phyloP scores from a whole-genome alignment of 2,797 vertebrate species.

The Aphelocoma californica region DNA sequence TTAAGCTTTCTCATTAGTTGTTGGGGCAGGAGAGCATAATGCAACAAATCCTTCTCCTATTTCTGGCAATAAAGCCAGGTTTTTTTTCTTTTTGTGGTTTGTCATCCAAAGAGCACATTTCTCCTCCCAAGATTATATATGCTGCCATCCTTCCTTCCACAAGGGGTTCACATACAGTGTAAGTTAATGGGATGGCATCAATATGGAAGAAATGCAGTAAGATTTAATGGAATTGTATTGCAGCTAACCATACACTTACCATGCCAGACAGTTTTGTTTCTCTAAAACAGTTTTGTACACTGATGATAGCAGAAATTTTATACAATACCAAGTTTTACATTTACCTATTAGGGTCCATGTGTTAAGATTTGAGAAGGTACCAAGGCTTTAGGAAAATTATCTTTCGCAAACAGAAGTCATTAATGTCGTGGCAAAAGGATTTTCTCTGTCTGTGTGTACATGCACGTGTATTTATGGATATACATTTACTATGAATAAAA shows the following conservation, averaged over 20 bases:
- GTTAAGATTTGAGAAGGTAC: slow-evolving; percentile 9
- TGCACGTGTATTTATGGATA: slow-evolving; percentile 41
- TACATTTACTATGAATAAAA: slow-evolving; percentile 61
- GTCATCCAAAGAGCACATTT: neutral
- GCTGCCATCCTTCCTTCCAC: neutral
- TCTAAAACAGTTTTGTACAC: neutral
- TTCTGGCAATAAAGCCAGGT: neutral
- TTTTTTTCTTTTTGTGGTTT: neutral
- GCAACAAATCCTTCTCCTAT: neutral
- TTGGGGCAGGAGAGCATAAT: rapidly evolving
- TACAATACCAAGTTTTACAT: slow-evolving; percentile 2
- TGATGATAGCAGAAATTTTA: slow-evolving; percentile 18
- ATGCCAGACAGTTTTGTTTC: slow-evolving; percentile 6
- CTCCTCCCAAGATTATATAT: neutral
- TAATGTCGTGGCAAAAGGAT: slow-evolving; percentile 44
- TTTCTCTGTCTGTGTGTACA: neutral
- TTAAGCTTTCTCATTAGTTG: slow-evolving; percentile 25
- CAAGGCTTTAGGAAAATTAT: slow-evolving; percentile 36
- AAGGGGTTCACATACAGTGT: neutral
- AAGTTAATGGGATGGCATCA: neutral
- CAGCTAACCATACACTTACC: neutral
- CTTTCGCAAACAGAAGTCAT: slow-evolving; percentile 49
- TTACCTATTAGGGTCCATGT: neutral
- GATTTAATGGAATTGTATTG: neutral
- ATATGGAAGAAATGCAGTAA: neutral